Percentiles rank a stretch among this genome's conserved stretches.
These are phyloP conservation scores for Megamerina dolium DNA, from an alignment of 2,888 invertebrate species.

Conservation along the genomic window DNA sequence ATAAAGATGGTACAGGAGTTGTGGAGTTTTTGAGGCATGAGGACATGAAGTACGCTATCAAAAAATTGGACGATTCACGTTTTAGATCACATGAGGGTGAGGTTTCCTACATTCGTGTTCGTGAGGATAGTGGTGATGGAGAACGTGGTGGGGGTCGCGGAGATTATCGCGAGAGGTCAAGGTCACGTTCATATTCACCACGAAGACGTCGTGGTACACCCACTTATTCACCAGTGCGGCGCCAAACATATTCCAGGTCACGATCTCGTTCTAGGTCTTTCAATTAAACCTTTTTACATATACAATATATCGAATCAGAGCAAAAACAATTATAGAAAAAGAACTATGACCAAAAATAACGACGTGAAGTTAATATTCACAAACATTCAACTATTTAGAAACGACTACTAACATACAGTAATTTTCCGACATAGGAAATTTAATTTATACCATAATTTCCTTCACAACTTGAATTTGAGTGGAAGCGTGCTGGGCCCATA, in stretches of 20 bases:
- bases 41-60: conserved; percentile 99
- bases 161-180: conserved; percentile 51
- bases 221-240: conserved; percentile 87
- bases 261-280: conserved; percentile 64
- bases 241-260: conserved; percentile 71
- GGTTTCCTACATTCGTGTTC: conserved; percentile 93
- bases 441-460: no score
- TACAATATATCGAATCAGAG: no score
- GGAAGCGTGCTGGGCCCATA: no score
- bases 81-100: conserved; percentile 99
- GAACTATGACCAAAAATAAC: no score
- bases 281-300: no score
- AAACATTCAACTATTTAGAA: no score
- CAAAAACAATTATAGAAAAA: no score
- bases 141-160: conserved; percentile 54
- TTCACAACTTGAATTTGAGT: no score
- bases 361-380: no score
- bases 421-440: no score
- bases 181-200: conserved; percentile 73
- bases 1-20: conserved; percentile 97
- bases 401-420: no score
- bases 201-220: conserved; percentile 80
- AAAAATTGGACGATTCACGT: conserved; percentile 95
- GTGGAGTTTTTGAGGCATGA: conserved; percentile 96
- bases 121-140: conserved; percentile 79